Conservation (phyloP, 2,888 invertebrate species). For the Calephelis perditalis region DNA sequence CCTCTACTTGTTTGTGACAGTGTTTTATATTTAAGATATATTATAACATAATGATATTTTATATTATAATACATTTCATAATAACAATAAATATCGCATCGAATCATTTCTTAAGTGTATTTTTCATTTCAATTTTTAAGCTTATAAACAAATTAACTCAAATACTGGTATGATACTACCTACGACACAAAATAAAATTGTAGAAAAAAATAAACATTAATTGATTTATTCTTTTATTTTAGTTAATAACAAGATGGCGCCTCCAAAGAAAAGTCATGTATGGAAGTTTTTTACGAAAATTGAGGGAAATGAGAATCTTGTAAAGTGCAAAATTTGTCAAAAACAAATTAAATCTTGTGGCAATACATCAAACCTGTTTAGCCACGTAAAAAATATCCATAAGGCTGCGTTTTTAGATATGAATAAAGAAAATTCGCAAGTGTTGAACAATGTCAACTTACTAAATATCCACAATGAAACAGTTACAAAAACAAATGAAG, state of each 20-base stretch:
- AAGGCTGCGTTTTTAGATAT: background rate
- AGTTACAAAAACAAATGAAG: background rate
- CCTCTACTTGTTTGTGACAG: background rate
- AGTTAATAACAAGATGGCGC: background rate
- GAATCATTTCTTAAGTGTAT: no score
- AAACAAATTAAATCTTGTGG: conserved; percentile 20
- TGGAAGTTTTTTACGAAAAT: conserved; percentile 27
- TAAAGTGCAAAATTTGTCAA: conserved; percentile 18
- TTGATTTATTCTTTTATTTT: no score
- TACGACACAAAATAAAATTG: background rate
- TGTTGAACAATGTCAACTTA: background rate
- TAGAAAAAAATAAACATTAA: background rate
- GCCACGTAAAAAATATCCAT: conserved; percentile 26
- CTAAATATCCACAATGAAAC: background rate
- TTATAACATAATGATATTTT: no score
- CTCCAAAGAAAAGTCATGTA: conserved; percentile 18
- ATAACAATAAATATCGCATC: no score
- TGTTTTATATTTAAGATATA: no score
- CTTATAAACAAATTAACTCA: no score
- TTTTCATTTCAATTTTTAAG: no score
- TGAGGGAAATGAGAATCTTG: conserved; percentile 15
- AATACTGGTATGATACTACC: no score
- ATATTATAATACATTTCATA: no score
- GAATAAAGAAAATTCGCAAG: conserved; percentile 1
- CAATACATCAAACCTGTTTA: conserved; percentile 26